Conservation (phyloP, 2,113 vertebrate species). For the Hiodon tergisus region DNA sequence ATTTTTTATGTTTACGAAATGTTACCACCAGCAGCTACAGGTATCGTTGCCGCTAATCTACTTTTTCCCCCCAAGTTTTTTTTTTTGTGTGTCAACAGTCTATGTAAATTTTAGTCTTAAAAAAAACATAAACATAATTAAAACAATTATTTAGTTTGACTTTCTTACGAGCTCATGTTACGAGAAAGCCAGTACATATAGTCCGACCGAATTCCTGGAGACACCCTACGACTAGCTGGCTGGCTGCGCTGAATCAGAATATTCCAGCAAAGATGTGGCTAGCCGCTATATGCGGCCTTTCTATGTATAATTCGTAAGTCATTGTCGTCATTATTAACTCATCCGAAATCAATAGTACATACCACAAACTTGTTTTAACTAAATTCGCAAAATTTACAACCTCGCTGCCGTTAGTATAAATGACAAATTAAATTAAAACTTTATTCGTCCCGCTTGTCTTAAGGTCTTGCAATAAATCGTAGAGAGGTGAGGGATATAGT, state of each 20-base stretch:
- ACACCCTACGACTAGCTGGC: neutral
- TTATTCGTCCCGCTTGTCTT: conserved; percentile 24
- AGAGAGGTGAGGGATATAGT: neutral
- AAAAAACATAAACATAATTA: too few relatives aligned
- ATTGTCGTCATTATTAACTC: too few relatives aligned
- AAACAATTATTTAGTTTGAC: neutral
- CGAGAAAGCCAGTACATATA: neutral
- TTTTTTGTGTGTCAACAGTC: too few relatives aligned
- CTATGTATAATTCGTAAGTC: neutral
- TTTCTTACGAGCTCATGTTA: neutral
- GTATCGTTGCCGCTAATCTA: too few relatives aligned
- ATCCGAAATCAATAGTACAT: too few relatives aligned
- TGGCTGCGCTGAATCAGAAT: neutral
- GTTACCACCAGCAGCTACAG: too few relatives aligned
- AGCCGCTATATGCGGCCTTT: conserved; percentile 9
- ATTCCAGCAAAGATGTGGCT: conserved; percentile 18
- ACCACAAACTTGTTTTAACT: too few relatives aligned
- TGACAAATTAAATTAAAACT: neutral
- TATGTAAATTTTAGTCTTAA: too few relatives aligned
- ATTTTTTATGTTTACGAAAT: too few relatives aligned
- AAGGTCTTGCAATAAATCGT: neutral
- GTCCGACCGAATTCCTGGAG: neutral
- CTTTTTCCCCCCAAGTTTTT: too few relatives aligned
- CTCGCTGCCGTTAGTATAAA: neutral
- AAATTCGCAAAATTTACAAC: too few relatives aligned